Base-by-base conservation (phyloP, 2,888 invertebrate species). In the Sminthurinus aureus region DNA sequence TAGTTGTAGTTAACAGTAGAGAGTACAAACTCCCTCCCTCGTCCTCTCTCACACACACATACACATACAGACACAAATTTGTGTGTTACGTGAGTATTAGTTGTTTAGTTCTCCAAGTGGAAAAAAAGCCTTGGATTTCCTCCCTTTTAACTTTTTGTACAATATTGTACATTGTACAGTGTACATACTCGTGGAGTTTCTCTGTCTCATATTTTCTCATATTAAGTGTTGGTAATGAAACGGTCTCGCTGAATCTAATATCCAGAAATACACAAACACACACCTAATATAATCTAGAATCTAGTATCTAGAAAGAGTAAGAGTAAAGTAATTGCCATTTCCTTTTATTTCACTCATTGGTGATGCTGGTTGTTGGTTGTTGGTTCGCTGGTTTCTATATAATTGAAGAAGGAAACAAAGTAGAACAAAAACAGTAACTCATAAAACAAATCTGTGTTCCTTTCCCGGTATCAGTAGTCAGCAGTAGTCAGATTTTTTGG, bases 21-120 rank as follows among this genome's bases (percentile, higher is more conserved):
- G 4, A 58, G 58, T 58, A 9, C 15, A 58, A 18, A 6, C 71
- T 9, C 71, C 9, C 71, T 24, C 26, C 0, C 26, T 26, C 71
- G 26, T 26, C 22, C 71, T 24, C 71, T 24, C 26, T 4, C 26
- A 71, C 71, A 71, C 71, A 24, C 71, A 71, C 71, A 24, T 26
- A 71, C 24, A 13, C 24, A 67, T 12, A 22, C 11, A 69, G 4
- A 20, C 67, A 22, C n/a, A 3, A 11, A 20, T 69, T 69, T 69
- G 13, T 69, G 9, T 69, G 67, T 69, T n/a, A 58, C 58, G 58
- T 58, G 67, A 69, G 67, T 69, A 69, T 38, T 38, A 38, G 38
- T 38, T 4, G 66, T 66, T 20, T 22, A 71, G 24, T 24, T 11
- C 3, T 58, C 13, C 71, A 71, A 71, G 71, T 24, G 1, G 8